Evolutionary conservation across 2,797 vertebrate genomes (phyloP), one percentile per base, ranked within the genome.

Genomic region (Ctenosaura bakeri): DNA sequence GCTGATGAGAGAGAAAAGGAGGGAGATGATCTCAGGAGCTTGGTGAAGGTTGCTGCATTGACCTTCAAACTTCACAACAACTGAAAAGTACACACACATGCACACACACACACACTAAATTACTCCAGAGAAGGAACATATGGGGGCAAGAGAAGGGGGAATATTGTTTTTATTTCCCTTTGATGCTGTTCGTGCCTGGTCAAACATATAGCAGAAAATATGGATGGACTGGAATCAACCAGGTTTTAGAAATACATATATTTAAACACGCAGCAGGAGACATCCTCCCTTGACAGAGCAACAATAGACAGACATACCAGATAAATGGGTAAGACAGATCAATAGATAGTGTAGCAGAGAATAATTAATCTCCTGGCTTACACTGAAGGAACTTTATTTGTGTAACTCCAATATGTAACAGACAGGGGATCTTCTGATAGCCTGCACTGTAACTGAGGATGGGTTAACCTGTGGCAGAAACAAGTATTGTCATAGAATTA

Each of bases 1-100:
- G 96, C 96, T 97, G 96, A 96, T 96, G 96, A 93, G 42, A 38
- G 42, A 91, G 93, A 95, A 97, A 97, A 96, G 95, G 93, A 95
- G 92, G 94, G 89, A 0, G 0, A 80, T 97, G 0, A 80, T 97
- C 94, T 95, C 93, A 94, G 93, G 95, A 95, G 92, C 95, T 90
- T 46, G 0, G 13, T 38, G 94, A 97, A 97, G 96, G 96, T 97
- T 93, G 2, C 84, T 90, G 88, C 90, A 91, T 94, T 96, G 96
- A 97, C 97, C 96, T 97, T 97, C 95, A 96, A 94, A 94, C 91
- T 92, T 89, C 93, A 92, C 91, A 92, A 94, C 94, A 94, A 95
- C 90, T 92, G 86, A 89, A 96, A 32, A 81, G 85, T 93, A 91
- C 81, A 94, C 6, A 24, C 29, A 92, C 42, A 46, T 7, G 71